Base-by-base conservation (phyloP, 2,797 vertebrate species). In the Brachymystax lenok region DNA sequence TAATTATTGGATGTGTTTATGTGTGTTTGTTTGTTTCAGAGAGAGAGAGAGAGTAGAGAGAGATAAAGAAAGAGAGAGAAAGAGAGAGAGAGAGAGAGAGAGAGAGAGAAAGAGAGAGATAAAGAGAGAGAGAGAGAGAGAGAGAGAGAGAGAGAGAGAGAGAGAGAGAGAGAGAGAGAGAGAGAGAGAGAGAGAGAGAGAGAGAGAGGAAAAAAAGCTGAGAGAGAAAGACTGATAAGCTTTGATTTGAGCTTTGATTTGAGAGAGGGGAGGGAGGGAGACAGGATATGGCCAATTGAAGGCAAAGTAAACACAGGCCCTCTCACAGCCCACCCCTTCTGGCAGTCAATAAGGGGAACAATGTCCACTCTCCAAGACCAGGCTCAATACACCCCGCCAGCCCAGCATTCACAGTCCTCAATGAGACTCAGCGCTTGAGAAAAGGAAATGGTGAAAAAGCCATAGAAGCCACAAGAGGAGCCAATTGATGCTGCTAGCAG, bases 401-500 rank as follows among this genome's bases (percentile, higher is more conserved):
- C 80, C 74, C 80, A 71, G 69, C 73, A 83, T 85, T 85, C 83
- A 87, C 51, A 76, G 56, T n/a, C 56, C 19, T 59, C 56, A 59
- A 59, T 59, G 56, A 21, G 6, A 59, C 56, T 21, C 56, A 59
- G 56, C 56, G 56, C n/a, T 19, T n/a, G 56, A 19, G 56, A 59
- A 59, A n/a, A 59, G n/a, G 7, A 19, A n/a, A 33, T 27, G 19
- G 75, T 84, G 81, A 86, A 86, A 77, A 79, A 51, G 80, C 56
- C 73, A 74, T 79, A 71, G 83, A 87, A 84, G 82, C 82, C 82
- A 83, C 82, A 81, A 67, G 84, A 84, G 84, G 82, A 79, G 81
- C 86, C 84, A 86, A 85, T 85, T 85, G 86, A 85, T n/a, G n/a
- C 56, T 59, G 56, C 56, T 59, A 59, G 56, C 86, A 87, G 84